phyloP scores from a whole-genome alignment of 2,113 vertebrate genomes.

The Irena cyanogastra region DNA sequence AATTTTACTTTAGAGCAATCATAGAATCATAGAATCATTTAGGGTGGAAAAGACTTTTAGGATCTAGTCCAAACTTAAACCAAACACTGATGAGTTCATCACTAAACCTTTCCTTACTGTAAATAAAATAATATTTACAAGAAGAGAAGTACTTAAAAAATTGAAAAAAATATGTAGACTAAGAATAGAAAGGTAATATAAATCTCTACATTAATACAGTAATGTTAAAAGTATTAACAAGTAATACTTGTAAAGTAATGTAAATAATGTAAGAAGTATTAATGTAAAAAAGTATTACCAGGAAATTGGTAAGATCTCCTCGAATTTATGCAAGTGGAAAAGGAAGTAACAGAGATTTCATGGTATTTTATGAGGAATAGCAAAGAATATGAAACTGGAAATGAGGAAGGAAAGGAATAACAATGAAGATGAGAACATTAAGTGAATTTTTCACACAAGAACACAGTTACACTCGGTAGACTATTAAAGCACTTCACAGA shows the following conservation, averaged over 20 bases:
- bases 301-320: rapidly evolving
- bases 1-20: not conserved
- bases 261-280: no score
- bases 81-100: rapidly evolving
- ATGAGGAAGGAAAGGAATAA: not conserved
- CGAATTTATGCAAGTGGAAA: not conserved
- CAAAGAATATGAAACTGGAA: rapidly evolving
- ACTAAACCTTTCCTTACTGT: rapidly evolving
- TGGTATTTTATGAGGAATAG: rapidly evolving
- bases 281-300: not conserved
- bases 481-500: rapidly evolving
- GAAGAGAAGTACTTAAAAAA: not conserved
- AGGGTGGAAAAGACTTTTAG: not conserved
- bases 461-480: not conserved
- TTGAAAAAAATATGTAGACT: rapidly evolving
- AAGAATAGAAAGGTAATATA: not conserved
- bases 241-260: no score
- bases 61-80: rapidly evolving
- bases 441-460: not conserved
- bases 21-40: not conserved
- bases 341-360: not conserved
- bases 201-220: not conserved
- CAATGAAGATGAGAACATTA: not conserved
- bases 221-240: not conserved
- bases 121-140: not conserved